Base-by-base conservation (phyloP, 2,113 vertebrate genomes). In the Cygnus buccinator region DNA sequence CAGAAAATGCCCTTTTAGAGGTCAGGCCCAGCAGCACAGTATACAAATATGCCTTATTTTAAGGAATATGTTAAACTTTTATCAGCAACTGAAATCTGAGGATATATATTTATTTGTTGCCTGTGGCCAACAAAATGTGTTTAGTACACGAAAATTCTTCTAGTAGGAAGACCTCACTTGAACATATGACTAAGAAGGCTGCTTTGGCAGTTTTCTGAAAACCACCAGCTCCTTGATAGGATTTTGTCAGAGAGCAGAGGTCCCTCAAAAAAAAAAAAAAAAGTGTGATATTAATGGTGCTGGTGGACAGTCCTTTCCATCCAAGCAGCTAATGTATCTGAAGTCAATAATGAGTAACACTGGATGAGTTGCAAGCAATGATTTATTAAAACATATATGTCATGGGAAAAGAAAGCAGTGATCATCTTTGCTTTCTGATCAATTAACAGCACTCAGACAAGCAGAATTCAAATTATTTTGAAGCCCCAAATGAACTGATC, bases 351-450 rank as follows among this genome's bases (percentile, higher is more conserved):
- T 62, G 50, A 96, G 82, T 77, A 93, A 93, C 94, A 83, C 77
- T 73, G 58, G 72, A 74, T 84, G 73, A 77, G 65, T 78, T 93
- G 78, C 78, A 93, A 97, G 90, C 92, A 95, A 97, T 97, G 95
- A 95, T 84, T 95, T 98, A 97, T 97, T 96, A 96, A 97, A 94
- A 48, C 44, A 91, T 95, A 82, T 71, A 85, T 97, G 96, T 89
- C 91, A 89, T 68, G 94, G 95, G 96, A 95, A 83, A 97, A 96
- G 91, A 91, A 94, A 84, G 90, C 95, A 94, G 87, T 76, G 77
- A 95, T 97, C 97, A 97, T 74, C 96, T 96, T 97, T 96, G 94
- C 91, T 96, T 97, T 97, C 87, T 96, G 95, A 98, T 97, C 98
- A 97, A 97, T 98, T 98, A 98, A 94, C 79, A 96, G 95, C 92